Evolutionary conservation across 2,888 invertebrate species (phyloP).

Genomic region (Pseudococcus jackbeardsleyi): DNA sequence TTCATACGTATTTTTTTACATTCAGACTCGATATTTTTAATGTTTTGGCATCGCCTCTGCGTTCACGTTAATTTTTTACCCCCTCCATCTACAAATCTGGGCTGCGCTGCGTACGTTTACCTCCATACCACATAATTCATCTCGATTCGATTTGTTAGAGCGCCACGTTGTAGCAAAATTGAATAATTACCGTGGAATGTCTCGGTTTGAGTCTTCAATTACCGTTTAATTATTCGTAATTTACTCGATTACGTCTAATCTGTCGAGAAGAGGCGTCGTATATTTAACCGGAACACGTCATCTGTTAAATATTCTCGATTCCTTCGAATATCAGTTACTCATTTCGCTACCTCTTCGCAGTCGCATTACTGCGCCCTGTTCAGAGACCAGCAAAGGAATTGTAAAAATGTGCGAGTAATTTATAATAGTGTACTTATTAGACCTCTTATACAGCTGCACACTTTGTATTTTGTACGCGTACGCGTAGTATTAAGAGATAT

Average conservation of each 20-base stretch:
- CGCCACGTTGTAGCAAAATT: neutral
- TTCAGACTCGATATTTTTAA: too few species aligned
- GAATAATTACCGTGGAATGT: neutral
- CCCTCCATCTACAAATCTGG: too few species aligned
- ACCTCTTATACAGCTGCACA: neutral
- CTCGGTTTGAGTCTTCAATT: neutral
- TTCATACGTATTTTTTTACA: too few species aligned
- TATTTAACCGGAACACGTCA: neutral
- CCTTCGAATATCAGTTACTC: neutral
- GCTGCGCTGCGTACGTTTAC: too few species aligned
- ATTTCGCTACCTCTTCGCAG: neutral
- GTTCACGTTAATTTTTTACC: too few species aligned
- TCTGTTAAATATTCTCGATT: neutral
- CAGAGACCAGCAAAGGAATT: neutral
- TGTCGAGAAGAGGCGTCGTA: neutral
- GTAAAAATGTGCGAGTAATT: neutral
- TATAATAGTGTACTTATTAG: neutral
- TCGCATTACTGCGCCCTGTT: neutral
- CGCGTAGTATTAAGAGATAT: neutral
- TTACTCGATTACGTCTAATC: neutral
- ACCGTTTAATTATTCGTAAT: neutral
- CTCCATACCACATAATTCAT: neutral
- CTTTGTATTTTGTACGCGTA: neutral
- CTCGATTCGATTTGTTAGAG: neutral
- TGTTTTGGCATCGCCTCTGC: too few species aligned